phyloP scores from a whole-genome alignment of 37 sponge, comb jelly and placozoan species.

The Halisarca cf. caerulea region DNA sequence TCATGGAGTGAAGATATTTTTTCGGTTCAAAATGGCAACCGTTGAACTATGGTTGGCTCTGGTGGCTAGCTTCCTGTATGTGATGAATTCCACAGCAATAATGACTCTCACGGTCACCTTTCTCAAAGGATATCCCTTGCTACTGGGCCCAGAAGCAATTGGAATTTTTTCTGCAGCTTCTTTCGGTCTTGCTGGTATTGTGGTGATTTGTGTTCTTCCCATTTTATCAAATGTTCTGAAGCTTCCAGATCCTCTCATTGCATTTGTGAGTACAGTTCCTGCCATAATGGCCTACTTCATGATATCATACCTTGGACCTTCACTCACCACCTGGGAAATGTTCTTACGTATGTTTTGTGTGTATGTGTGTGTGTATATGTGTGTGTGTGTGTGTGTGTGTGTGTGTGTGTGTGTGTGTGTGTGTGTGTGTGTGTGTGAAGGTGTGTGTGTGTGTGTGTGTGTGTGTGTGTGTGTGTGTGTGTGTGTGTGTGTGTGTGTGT shows the following conservation, averaged over 20 bases:
- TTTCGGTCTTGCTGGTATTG: conserved; percentile 17
- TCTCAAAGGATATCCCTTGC: conserved; percentile 36
- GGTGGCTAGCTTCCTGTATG: background rate
- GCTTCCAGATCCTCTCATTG: conserved; percentile 55
- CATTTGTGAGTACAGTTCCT: conserved; percentile 30
- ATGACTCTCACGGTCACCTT: conserved; percentile 17
- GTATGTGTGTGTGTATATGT: background rate
- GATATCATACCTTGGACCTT: background rate
- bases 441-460: too few species aligned
- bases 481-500: too few species aligned
- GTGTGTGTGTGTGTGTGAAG: background rate
- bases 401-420: background rate
- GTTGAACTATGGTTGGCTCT: conserved; percentile 34
- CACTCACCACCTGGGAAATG: conserved; percentile 37
- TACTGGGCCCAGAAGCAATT: conserved; percentile 38
- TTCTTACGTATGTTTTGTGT: conserved; percentile 43
- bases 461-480: too few species aligned
- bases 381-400: background rate
- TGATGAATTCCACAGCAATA: conserved; percentile 20
- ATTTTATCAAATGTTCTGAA: conserved; percentile 31
- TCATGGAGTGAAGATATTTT: conserved; percentile 47
- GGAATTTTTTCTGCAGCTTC: background rate
- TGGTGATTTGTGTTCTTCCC: conserved; percentile 43
- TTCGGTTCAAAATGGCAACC: conserved; percentile 6
- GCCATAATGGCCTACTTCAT: conserved; percentile 20